Conservation (phyloP, 2,797 vertebrate genomes). For the Melanogrammus aeglefinus region DNA sequence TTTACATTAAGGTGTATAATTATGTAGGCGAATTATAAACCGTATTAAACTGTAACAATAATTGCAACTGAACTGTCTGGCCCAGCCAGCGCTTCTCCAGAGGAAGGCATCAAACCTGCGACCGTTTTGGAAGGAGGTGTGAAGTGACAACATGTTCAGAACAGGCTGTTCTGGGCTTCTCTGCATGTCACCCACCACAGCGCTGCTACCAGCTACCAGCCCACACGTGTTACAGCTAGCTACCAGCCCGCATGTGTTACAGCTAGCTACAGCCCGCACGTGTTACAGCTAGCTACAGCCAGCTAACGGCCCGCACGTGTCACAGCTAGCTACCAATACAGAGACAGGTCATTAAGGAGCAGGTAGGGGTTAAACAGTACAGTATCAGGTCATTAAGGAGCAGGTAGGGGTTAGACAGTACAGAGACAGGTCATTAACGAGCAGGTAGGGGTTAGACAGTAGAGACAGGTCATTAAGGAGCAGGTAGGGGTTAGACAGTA, state of each 20-base stretch:
- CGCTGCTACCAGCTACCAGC: background rate
- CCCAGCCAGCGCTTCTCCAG: background rate
- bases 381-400: too few species aligned
- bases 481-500: too few species aligned
- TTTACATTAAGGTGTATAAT: background rate
- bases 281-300: too few species aligned
- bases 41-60: background rate
- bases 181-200: background rate
- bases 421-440: too few species aligned
- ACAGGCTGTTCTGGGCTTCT: background rate
- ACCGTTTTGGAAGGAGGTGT: slow-evolving; percentile 1
- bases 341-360: background rate
- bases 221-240: too few species aligned
- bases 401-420: too few species aligned
- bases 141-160: background rate
- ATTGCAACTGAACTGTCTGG: background rate
- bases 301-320: too few species aligned
- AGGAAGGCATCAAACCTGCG: background rate
- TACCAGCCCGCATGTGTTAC: too few species aligned
- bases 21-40: background rate
- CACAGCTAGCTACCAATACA: background rate
- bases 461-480: too few species aligned
- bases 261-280: too few species aligned
- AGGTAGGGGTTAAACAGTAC: background rate
- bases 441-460: too few species aligned